phyloP scores from a whole-genome alignment of 2,888 invertebrate genomes.

The Scaeva pyrastri region DNA sequence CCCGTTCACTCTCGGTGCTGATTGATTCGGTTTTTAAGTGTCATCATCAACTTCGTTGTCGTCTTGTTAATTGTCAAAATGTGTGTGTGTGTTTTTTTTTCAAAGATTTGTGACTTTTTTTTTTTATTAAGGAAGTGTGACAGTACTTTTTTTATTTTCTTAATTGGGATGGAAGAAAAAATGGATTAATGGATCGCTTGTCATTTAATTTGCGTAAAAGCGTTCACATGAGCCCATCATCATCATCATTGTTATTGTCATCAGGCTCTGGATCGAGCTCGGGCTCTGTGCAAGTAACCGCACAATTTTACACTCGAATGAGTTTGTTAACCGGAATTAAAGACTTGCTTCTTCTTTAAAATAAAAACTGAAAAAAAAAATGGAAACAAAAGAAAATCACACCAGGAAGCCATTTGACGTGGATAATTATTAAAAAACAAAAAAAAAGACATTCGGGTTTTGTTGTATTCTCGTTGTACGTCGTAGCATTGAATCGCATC shows the following conservation, averaged over 20 bases:
- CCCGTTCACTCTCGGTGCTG: not conserved
- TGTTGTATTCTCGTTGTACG: not conserved
- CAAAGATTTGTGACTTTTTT: not conserved
- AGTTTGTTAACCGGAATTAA: constrained; percentile 33
- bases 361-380: not conserved
- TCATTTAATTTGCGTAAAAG: constrained; percentile 48
- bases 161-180: not conserved
- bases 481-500: not conserved
- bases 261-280: not conserved
- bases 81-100: constrained; percentile 1
- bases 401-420: constrained; percentile 27
- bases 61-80: constrained; percentile 31
- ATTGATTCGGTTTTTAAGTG: constrained; percentile 10
- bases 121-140: constrained; percentile 32
- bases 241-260: too few species aligned
- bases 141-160: constrained; percentile 16
- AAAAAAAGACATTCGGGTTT: constrained; percentile 1
- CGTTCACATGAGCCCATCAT: constrained; percentile 13
- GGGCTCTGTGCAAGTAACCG: not conserved
- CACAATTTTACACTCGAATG: constrained; percentile 29
- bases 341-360: not conserved
- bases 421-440: constrained; percentile 18
- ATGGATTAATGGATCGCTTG: constrained; percentile 34
- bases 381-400: constrained; percentile 30
- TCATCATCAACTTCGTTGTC: not conserved